Evolutionary conservation across 2,113 vertebrate species (phyloP), one percentile per base, ranked within the genome.

Genomic region (Acanthochromis polyacanthus): DNA sequence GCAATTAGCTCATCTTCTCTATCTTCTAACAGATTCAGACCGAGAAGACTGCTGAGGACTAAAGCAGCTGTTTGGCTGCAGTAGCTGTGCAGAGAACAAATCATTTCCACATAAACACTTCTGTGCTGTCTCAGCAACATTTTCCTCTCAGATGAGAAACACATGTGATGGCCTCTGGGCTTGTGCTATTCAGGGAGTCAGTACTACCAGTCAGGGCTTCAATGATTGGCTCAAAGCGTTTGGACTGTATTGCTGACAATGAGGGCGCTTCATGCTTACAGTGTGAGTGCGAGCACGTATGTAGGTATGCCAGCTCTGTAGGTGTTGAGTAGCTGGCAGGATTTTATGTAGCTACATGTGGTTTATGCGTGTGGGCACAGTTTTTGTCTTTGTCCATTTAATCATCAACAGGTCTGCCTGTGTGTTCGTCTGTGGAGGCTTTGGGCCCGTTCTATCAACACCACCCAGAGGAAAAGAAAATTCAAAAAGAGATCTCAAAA

Each of bases 321-420:
- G 71, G 55, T 78, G 71, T 50, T 57, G 53, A 81, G 57, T 81
- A 62, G n/a, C 75, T 83, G 65, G 69, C 68, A 71, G 28, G 6
- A 28, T 56, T 80, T 56, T 4, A n/a, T 61, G 20, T n/a, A 52
- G 20, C 46, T 28, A 23, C 23, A 40, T 51, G 48, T 65, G 59
- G 55, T 57, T 48, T 50, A 25, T 40, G 6, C 52, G 40, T 58
- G 43, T 43, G 28, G 40, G 43, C 17, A 59, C 16, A 30, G 16
- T 15, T 12, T 32, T 19, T 60, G 46, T 25, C 11, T 25, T 17
- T 20, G 32, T 52, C 23, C 2, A 43, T 46, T 45, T 67, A 30
- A 43, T 53, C 10, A 16, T 36, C 3, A 43, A 23, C 4, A 38
- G 19, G 15, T 50, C 55, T 56, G 5, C 16, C 16, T 52, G 48